These are phyloP conservation scores for Anabacerthia variegaticeps DNA, from an alignment of 2,797 vertebrate species.

Conservation along the genomic window DNA sequence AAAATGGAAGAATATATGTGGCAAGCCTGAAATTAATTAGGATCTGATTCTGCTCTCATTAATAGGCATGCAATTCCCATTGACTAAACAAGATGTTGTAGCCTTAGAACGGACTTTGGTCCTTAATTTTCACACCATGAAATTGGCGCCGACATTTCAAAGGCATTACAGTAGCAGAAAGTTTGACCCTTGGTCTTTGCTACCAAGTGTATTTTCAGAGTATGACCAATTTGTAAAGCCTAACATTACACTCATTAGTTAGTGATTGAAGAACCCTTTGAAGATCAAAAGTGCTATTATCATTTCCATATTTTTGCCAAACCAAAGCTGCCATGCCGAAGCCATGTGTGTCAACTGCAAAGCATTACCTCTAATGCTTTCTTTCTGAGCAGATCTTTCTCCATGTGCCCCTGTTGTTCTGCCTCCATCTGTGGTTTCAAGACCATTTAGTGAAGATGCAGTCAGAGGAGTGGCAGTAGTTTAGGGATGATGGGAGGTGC, in stretches of 20 bases:
- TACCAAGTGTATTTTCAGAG: slow-evolving; percentile 25
- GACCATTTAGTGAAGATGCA: not conserved
- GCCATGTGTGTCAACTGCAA: slow-evolving; percentile 32
- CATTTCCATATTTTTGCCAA: slow-evolving; percentile 41
- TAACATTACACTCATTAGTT: slow-evolving; percentile 10
- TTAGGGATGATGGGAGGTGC: not conserved
- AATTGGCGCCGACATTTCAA: not conserved
- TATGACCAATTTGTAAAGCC: slow-evolving; percentile 30
- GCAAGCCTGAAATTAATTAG: slow-evolving; percentile 40
- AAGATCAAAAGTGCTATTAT: slow-evolving; percentile 48
- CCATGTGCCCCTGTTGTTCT: not conserved
- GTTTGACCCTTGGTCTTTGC: slow-evolving; percentile 48
- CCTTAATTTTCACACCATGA: not conserved
- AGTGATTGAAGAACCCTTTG: slow-evolving; percentile 32
- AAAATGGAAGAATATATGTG: not conserved
- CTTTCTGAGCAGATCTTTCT: not conserved
- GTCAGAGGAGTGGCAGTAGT: fast-evolving
- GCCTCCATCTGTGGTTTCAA: not conserved
- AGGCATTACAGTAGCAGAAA: slow-evolving; percentile 31
- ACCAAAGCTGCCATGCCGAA: not conserved
- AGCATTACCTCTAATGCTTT: not conserved
- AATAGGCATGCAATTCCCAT: not conserved
- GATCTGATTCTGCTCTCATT: slow-evolving; percentile 20
- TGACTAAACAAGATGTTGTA: not conserved
- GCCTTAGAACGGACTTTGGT: not conserved